A percentile compares a stretch with the other conserved stretches of the same genome.
Evolutionary conservation across 2,113 vertebrate genomes (phyloP).

Genomic region (Salvelinus namaycush): DNA sequence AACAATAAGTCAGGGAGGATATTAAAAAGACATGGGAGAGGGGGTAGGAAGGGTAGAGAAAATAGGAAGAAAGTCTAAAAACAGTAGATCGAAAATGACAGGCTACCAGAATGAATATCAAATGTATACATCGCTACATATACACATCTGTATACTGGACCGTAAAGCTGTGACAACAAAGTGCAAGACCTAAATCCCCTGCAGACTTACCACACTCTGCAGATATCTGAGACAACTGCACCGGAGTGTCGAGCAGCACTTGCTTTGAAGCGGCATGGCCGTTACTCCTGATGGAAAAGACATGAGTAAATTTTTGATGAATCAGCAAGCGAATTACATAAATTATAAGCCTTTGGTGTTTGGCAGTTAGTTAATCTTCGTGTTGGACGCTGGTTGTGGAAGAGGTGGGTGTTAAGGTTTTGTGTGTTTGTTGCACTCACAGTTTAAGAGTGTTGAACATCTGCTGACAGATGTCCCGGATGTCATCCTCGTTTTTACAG

Average conservation of each 20-base stretch:
- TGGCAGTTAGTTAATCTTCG: neutral
- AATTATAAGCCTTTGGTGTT: neutral
- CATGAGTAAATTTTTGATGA: neutral
- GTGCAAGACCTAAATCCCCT: too few relatives aligned
- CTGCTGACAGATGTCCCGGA: constrained; percentile 88
- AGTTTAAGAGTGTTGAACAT: constrained; percentile 93
- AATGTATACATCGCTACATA: too few relatives aligned
- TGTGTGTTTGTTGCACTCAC: constrained; percentile 67
- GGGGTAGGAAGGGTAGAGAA: neutral
- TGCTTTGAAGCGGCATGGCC: constrained; percentile 68
- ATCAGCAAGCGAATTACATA: neutral
- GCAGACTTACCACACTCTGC: constrained; percentile 78
- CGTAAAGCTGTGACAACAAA: too few relatives aligned
- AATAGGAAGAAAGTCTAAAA: neutral
- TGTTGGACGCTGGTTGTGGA: neutral
- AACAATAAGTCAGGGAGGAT: neutral
- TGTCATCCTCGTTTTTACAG: constrained; percentile 87
- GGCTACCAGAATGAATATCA: too few relatives aligned
- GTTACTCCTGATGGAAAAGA: constrained; percentile 54
- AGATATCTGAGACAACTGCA: constrained; percentile 92
- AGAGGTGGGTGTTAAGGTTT: neutral
- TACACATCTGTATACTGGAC: too few relatives aligned
- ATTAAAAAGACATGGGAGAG: too few relatives aligned
- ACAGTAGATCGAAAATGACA: too few relatives aligned
- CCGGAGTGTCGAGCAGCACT: constrained; percentile 87